These are phyloP conservation scores for Ellobium chinense DNA, from an alignment of 2,888 invertebrate genomes.

Conservation along the genomic window DNA sequence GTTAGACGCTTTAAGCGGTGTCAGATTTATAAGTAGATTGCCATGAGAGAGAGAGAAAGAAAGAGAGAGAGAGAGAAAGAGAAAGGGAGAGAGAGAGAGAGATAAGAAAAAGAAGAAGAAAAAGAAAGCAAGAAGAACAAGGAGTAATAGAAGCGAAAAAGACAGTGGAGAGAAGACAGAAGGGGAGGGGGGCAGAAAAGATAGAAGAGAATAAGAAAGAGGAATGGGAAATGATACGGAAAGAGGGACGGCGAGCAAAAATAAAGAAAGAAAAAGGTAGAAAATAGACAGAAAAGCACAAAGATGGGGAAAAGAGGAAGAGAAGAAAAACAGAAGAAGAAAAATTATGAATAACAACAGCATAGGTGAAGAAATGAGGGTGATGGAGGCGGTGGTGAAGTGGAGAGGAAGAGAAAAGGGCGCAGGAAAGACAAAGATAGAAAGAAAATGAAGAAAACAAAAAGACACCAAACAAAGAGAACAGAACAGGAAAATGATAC, in stretches of 20 bases:
- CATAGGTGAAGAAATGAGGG: background rate
- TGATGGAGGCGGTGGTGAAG: no score
- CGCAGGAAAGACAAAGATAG: background rate
- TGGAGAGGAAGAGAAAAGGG: background rate
- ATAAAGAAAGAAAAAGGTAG: constrained; percentile 3
- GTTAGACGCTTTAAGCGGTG: no score
- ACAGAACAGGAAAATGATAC: background rate
- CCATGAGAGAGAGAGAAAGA: constrained; percentile 20
- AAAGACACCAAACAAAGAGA: background rate
- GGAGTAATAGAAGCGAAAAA: background rate
- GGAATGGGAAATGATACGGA: background rate
- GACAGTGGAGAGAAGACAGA: background rate
- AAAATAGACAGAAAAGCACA: background rate
- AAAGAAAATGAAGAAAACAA: background rate
- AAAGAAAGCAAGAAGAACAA: background rate
- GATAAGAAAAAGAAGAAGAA: background rate
- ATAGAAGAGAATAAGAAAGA: background rate
- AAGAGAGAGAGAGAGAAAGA: constrained; percentile 26
- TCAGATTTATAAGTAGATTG: no score
- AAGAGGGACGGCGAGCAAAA: background rate
- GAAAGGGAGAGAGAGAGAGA: constrained; percentile 10
- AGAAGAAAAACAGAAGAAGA: background rate
- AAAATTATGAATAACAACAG: background rate
- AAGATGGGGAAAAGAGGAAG: background rate
- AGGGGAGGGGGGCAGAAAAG: background rate